These are phyloP conservation scores for Drosophila orosa DNA, from an alignment of 1,140 invertebrate genomes.

Conservation along the genomic window DNA sequence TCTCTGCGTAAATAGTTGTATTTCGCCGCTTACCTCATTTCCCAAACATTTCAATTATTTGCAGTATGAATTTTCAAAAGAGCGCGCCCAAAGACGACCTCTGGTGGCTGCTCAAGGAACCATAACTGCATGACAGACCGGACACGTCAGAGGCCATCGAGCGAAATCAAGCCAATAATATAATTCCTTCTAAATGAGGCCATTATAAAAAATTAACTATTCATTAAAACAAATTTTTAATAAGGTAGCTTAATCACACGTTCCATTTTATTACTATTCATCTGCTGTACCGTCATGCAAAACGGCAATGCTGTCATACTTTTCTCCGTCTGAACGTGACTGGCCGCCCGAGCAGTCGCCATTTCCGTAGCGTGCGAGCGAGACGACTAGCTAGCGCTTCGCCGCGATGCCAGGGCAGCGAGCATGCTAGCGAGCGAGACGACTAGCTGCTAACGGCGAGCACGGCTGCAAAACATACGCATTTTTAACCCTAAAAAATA, in stretches of 20 bases:
- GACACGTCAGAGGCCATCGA: neutral
- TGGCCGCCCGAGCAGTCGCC: constrained; percentile 46
- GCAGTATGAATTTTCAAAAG: neutral
- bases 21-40: constrained; percentile 37
- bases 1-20: constrained; percentile 27
- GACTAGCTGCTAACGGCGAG: neutral
- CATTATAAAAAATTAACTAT: neutral
- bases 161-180: neutral
- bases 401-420: constrained; percentile 19
- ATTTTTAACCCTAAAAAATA: constrained; percentile 80
- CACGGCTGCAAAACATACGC: constrained; percentile 32
- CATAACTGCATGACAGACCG: neutral
- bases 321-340: constrained; percentile 41
- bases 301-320: constrained; percentile 20
- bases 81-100: constrained; percentile 9
- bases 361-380: constrained; percentile 60
- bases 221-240: too few species aligned
- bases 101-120: neutral
- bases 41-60: constrained; percentile 29
- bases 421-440: constrained; percentile 42
- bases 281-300: neutral
- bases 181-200: too few species aligned
- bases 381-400: constrained; percentile 1
- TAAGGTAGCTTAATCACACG: too few species aligned
- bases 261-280: neutral